Conservation (phyloP, 2,797 vertebrate species). For the Balearica regulorum region DNA sequence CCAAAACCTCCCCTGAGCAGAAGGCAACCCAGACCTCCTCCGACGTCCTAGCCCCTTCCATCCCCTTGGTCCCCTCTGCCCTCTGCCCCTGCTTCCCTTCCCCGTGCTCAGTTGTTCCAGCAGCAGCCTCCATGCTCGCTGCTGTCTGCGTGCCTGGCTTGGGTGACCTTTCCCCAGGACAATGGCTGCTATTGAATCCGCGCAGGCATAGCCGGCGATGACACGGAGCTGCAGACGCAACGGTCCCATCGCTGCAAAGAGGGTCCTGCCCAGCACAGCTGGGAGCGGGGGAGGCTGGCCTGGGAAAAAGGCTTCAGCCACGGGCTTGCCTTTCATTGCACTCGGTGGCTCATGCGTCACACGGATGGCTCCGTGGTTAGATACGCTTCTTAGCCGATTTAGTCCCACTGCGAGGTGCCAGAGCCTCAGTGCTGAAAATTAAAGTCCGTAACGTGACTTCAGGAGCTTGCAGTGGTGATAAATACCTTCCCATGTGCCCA, state of each 20-base stretch:
- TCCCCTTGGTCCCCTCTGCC: neutral
- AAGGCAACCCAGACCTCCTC: neutral
- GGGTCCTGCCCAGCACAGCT: slow-evolving; percentile 41
- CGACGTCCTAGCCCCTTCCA: neutral
- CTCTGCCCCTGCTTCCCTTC: neutral
- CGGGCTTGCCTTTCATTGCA: neutral
- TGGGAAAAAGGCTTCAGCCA: neutral
- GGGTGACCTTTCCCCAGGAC: slow-evolving; percentile 65
- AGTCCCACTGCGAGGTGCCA: neutral
- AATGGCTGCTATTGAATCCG: slow-evolving; percentile 59
- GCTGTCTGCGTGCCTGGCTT: slow-evolving; percentile 22
- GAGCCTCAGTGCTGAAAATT: neutral
- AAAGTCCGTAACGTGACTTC: neutral
- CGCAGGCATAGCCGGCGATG: neutral
- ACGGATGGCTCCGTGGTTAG: neutral
- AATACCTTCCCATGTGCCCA: neutral
- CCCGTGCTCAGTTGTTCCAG: slow-evolving; percentile 5
- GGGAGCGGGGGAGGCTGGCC: slow-evolving; percentile 1
- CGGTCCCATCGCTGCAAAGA: neutral
- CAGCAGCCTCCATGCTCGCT: neutral
- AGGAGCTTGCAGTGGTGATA: neutral
- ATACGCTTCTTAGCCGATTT: neutral
- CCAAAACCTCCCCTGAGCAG: neutral
- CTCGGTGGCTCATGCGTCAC: neutral
- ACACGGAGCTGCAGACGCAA: slow-evolving; percentile 19